These are phyloP conservation scores for Noctuana brunneofusca DNA, from an alignment of 2,888 invertebrate genomes.

Conservation along the genomic window DNA sequence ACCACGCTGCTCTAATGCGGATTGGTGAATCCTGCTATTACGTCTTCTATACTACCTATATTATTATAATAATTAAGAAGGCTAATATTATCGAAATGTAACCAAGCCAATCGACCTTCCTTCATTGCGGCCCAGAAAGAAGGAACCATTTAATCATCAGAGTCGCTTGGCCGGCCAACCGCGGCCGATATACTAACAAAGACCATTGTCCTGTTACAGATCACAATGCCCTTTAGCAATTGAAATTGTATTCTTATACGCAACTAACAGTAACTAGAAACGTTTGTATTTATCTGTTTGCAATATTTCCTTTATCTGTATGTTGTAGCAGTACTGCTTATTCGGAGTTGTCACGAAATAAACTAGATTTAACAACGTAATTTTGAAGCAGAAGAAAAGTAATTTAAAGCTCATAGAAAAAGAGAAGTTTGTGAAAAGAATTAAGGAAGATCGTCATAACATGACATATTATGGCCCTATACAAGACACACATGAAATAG, in stretches of 20 bases:
- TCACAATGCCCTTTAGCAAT: slow-evolving; percentile 46
- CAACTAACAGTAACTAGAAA: slow-evolving; percentile 5
- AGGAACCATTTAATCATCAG: slow-evolving; percentile 40
- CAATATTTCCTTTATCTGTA: neutral
- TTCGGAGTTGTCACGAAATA: neutral
- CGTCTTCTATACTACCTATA: neutral
- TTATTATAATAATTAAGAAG: neutral
- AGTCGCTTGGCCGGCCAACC: slow-evolving; percentile 58
- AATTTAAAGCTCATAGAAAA: too few relatives aligned
- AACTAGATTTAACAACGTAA: too few relatives aligned
- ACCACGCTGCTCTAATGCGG: too few relatives aligned
- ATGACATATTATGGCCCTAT: too few relatives aligned
- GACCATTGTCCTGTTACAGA: slow-evolving; percentile 44
- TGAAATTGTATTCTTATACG: slow-evolving; percentile 16
- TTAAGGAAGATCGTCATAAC: too few relatives aligned
- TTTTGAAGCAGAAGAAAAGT: too few relatives aligned
- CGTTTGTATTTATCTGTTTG: slow-evolving; percentile 10
- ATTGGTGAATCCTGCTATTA: too few relatives aligned
- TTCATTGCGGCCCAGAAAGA: slow-evolving; percentile 15
- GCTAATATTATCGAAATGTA: slow-evolving; percentile 29
- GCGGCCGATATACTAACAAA: slow-evolving; percentile 48
- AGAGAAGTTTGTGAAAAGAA: too few relatives aligned
- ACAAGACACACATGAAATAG: too few relatives aligned
- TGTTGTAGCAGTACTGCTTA: neutral
- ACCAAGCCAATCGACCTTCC: slow-evolving; percentile 29